Evolutionary conservation across 92 coral and sea anemone genomes (phyloP).

Genomic region (Hydrozoanthus gracilis): DNA sequence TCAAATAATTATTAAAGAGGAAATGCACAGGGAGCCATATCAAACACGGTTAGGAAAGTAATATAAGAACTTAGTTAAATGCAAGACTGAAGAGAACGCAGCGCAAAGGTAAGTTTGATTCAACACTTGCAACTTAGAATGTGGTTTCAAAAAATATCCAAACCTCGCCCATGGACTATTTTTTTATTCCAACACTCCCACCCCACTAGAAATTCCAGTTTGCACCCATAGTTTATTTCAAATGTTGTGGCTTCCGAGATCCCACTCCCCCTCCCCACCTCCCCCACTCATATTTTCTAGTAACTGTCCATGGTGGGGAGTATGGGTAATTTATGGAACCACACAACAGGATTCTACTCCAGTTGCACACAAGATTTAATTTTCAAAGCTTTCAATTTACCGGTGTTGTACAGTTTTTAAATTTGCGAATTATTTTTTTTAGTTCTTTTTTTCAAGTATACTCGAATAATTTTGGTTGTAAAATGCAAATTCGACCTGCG

Average conservation of each 20-base stretch:
- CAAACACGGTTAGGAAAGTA: background rate
- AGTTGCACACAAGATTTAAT: background rate
- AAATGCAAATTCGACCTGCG: background rate
- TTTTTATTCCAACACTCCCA: background rate
- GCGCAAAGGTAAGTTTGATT: background rate
- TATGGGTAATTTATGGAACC: background rate
- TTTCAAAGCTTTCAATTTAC: background rate
- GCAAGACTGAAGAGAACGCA: background rate
- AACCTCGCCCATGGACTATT: background rate
- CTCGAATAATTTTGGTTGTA: background rate
- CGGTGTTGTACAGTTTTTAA: background rate
- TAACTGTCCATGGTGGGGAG: constrained; percentile 1
- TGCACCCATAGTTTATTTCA: background rate
- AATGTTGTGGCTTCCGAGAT: background rate
- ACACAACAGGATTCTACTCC: background rate
- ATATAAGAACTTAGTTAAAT: background rate
- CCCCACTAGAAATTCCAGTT: background rate
- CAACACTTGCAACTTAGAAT: constrained; percentile 5
- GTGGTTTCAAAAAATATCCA: background rate
- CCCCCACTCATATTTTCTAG: background rate
- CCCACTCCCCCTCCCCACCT: background rate
- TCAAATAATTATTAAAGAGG: background rate
- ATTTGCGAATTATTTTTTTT: background rate
- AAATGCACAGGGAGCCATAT: background rate
- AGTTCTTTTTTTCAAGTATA: background rate